Conservation (phyloP, 1,140 invertebrate species). For the Apolygus lucorum region DNA sequence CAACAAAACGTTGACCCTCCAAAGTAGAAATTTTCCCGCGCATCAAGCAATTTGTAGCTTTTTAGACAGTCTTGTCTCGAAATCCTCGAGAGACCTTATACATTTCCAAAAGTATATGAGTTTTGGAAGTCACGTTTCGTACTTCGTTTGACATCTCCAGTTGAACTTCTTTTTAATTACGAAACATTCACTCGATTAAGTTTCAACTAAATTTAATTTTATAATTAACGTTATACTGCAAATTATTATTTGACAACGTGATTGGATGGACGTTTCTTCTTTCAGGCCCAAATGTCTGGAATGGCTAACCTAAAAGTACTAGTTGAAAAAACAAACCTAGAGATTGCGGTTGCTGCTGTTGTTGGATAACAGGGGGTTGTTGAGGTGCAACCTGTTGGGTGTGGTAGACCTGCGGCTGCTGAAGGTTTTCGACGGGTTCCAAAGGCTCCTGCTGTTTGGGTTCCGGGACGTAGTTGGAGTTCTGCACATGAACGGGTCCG, state of each 20-base stretch:
- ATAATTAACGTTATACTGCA: not conserved
- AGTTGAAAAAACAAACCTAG: not conserved
- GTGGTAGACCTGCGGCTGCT: constrained; percentile 1
- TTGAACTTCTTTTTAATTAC: too few relatives aligned
- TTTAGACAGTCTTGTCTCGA: too few relatives aligned
- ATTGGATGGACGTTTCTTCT: not conserved
- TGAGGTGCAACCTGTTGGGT: not conserved
- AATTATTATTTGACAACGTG: not conserved
- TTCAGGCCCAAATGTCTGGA: not conserved
- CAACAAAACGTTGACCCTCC: too few relatives aligned
- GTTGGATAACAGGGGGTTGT: not conserved
- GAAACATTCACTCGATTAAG: too few relatives aligned
- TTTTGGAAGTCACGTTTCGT: too few relatives aligned
- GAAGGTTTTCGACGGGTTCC: not conserved
- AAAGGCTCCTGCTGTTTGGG: not conserved
- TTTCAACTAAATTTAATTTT: not conserved
- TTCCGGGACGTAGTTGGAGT: not conserved
- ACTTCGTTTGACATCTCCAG: too few relatives aligned
- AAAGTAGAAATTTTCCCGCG: too few relatives aligned
- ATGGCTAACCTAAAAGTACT: not conserved
- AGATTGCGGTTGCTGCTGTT: not conserved
- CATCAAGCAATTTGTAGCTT: too few relatives aligned
- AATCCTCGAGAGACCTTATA: too few relatives aligned
- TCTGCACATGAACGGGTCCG: not conserved
- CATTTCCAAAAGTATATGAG: too few relatives aligned